phyloP scores from a whole-genome alignment of 2,888 invertebrate genomes.

The Agrotis clavis region DNA sequence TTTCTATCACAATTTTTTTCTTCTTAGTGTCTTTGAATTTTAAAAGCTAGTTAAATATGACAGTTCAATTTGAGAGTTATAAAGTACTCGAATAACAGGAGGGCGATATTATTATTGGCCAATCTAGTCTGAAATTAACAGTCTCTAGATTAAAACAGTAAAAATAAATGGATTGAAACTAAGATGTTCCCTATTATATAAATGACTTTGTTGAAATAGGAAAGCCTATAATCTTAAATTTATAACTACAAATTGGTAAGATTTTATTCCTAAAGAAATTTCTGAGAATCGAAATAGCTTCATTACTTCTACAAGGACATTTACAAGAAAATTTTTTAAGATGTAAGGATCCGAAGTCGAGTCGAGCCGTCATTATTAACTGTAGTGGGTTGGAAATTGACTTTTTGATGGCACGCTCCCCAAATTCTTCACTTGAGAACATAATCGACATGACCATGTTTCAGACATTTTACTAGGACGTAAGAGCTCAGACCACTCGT shows the following conservation, averaged over 20 bases:
- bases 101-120: background rate
- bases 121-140: background rate
- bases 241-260: background rate
- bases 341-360: background rate
- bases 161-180: background rate
- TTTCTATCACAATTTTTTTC: background rate
- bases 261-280: background rate
- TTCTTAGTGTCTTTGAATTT: background rate
- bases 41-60: background rate
- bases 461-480: background rate
- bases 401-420: background rate
- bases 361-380: constrained; percentile 7
- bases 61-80: background rate
- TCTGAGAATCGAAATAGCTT: background rate
- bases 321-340: background rate
- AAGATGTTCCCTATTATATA: background rate
- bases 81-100: background rate
- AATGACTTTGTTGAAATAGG: background rate
- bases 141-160: background rate
- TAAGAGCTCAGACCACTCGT: background rate
- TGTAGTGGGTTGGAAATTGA: constrained; percentile 14
- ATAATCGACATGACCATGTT: background rate
- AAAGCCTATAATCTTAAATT: background rate
- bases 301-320: constrained; percentile 9
- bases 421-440: background rate